Conservation (phyloP, 2,113 vertebrate species). For the Ptychochromis oligacanthus region DNA sequence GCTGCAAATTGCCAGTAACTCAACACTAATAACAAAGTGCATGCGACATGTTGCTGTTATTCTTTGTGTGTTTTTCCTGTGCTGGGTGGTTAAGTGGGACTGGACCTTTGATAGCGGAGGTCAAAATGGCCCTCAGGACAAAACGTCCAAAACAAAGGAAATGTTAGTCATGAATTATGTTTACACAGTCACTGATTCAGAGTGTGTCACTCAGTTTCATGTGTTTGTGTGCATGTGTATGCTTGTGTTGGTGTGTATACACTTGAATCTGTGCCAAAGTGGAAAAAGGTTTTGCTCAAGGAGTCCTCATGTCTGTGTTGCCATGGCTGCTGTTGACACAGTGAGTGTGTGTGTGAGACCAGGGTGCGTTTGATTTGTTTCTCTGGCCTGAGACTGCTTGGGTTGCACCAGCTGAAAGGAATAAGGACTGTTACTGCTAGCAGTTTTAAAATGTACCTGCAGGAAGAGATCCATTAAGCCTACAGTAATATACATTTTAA, state of each 20-base stretch:
- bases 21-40: neutral
- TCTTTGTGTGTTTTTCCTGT: constrained; percentile 7
- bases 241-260: neutral
- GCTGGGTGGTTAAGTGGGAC: neutral
- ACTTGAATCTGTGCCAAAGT: neutral
- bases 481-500: neutral
- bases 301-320: constrained; percentile 44
- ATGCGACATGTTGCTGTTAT: neutral
- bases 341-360: constrained; percentile 22
- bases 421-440: neutral
- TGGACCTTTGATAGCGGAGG: constrained; percentile 1
- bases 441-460: neutral
- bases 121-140: constrained; percentile 44
- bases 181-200: constrained; percentile 40
- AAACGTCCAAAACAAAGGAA: constrained; percentile 53
- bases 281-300: constrained; percentile 23
- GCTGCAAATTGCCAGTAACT: neutral
- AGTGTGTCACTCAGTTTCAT: neutral
- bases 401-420: neutral
- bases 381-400: constrained; percentile 7
- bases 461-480: neutral
- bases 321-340: constrained; percentile 73
- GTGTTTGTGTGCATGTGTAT: neutral
- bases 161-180: constrained; percentile 44
- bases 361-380: constrained; percentile 54